phyloP scores from a whole-genome alignment of 37 sponge, comb jelly and placozoan species.

The Beroe forskalii region DNA sequence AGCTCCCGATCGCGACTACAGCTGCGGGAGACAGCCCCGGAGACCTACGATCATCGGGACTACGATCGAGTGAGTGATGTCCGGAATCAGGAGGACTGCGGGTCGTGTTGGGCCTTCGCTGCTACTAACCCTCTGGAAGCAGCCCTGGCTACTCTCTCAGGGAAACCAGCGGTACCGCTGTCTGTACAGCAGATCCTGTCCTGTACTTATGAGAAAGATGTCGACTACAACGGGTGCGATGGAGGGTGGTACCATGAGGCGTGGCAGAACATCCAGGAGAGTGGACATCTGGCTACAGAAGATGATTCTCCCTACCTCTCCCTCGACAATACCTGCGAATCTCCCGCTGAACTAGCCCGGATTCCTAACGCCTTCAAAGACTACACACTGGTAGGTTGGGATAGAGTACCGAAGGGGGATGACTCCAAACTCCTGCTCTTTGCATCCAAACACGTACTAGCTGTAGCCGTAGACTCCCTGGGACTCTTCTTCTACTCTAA shows the following conservation, averaged over 20 bases:
- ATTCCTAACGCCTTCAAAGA: conserved; percentile 25
- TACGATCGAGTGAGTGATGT: conserved; percentile 23
- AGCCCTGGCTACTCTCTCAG: neutral
- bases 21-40: conserved; percentile 44
- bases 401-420: conserved; percentile 45
- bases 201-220: neutral
- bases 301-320: conserved; percentile 3
- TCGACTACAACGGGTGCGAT: neutral
- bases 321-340: conserved; percentile 24
- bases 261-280: neutral
- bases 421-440: neutral
- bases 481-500: conserved; percentile 45
- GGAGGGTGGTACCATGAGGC: conserved; percentile 63
- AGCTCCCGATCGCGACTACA: neutral
- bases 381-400: conserved; percentile 14
- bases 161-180: neutral
- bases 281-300: neutral
- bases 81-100: conserved; percentile 37
- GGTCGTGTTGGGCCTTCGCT: conserved; percentile 47
- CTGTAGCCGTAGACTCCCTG: conserved; percentile 47
- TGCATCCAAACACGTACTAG: conserved; percentile 44
- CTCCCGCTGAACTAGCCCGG: neutral
- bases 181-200: neutral
- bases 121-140: neutral
- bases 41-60: conserved; percentile 52